Evolutionary conservation across 92 coral and sea anemone genomes (phyloP).

Genomic region (Bergia puertoricense): DNA sequence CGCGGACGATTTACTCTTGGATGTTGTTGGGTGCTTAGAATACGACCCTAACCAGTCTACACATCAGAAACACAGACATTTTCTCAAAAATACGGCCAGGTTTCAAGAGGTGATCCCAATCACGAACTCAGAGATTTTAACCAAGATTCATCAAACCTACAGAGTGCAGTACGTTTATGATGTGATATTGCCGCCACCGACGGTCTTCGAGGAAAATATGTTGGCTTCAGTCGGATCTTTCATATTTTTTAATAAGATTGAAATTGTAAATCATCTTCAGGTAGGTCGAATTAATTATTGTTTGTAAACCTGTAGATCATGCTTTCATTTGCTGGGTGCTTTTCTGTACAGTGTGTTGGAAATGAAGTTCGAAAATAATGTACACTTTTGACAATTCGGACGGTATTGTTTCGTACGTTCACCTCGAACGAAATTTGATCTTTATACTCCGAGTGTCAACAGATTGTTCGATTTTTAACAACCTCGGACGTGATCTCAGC

Average conservation of each 20-base stretch:
- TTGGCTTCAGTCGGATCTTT: conserved; percentile 88
- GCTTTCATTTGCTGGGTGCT: not conserved
- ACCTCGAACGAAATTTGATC: conserved; percentile 7
- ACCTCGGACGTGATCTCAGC: not conserved
- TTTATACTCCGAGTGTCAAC: not conserved
- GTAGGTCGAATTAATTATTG: conserved; percentile 53
- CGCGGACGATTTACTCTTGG: conserved; percentile 83
- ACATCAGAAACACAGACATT: conserved; percentile 83
- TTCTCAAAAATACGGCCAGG: conserved; percentile 89
- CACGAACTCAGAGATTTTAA: conserved; percentile 85
- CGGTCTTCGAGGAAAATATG: conserved; percentile 95
- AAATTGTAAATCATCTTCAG: conserved; percentile 96
- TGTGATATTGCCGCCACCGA: conserved; percentile 93
- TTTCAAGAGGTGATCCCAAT: conserved; percentile 95
- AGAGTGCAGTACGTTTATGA: conserved; percentile 96
- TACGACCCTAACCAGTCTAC: conserved; percentile 82
- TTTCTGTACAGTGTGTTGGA: not conserved
- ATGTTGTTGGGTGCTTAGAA: conserved; percentile 94
- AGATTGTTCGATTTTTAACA: not conserved
- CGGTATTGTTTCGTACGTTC: not conserved
- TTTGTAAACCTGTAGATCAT: not conserved
- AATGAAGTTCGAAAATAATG: not conserved
- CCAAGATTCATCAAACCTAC: conserved; percentile 95
- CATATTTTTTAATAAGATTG: conserved; percentile 98
- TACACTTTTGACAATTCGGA: not conserved